Evolutionary conservation across 92 coral and sea anemone species (phyloP).

Genomic region (Metridium senile): DNA sequence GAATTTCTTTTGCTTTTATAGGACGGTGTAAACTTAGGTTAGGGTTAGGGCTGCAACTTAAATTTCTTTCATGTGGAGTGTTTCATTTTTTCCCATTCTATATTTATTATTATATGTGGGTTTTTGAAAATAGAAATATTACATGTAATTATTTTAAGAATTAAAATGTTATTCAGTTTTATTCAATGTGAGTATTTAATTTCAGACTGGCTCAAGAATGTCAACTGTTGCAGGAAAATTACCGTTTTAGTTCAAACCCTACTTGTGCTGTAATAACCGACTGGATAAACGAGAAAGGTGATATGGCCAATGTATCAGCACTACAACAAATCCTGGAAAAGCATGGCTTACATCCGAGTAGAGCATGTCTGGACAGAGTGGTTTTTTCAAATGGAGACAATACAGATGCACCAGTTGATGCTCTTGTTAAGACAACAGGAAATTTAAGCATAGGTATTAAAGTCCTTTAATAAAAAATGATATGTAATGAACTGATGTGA

Average conservation of each 20-base stretch:
- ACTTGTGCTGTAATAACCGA: constrained; percentile 46
- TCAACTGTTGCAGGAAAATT: neutral
- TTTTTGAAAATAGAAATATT: no score
- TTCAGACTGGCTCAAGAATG: constrained; percentile 15
- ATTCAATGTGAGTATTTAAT: neutral
- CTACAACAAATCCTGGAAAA: constrained; percentile 35
- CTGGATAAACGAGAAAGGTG: constrained; percentile 58
- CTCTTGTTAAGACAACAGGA: neutral
- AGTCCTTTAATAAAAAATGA: neutral
- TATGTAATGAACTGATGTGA: no score
- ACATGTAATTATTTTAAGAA: no score
- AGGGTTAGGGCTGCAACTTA: no score
- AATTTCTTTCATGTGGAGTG: no score
- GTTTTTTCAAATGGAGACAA: neutral
- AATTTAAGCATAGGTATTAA: neutral
- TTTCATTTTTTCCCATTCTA: no score
- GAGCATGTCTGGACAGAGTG: neutral
- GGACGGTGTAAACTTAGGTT: no score
- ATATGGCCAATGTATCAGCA: constrained; percentile 43
- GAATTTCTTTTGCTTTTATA: no score
- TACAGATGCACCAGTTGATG: neutral
- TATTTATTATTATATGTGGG: no score
- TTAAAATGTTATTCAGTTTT: no score
- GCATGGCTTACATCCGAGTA: neutral
- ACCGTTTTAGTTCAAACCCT: constrained; percentile 39